phyloP scores from a whole-genome alignment of 2,888 invertebrate genomes.

The Caenorhabditis afra region DNA sequence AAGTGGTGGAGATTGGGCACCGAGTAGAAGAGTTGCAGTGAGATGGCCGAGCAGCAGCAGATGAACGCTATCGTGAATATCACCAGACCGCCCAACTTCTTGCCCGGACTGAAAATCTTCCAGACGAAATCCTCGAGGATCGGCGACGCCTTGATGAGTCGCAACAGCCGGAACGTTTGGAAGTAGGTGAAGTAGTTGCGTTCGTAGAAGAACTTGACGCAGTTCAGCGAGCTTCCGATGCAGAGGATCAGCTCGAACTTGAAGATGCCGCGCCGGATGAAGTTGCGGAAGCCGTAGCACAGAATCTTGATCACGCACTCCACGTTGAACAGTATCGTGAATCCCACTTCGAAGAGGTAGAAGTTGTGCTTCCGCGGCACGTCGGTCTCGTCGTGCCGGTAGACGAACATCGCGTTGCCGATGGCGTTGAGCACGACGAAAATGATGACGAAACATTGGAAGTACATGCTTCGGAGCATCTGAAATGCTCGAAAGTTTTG shows the following conservation, averaged over 20 bases:
- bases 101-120: conserved; percentile 87
- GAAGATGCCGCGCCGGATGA: conserved; percentile 70
- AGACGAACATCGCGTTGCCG: conserved; percentile 95
- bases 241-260: conserved; percentile 92
- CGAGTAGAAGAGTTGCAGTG: conserved; percentile 98
- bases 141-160: conserved; percentile 98
- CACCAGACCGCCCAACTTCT: conserved; percentile 96
- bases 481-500: too few relatives aligned
- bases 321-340: conserved; percentile 93
- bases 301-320: conserved; percentile 98
- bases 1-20: conserved; percentile 95
- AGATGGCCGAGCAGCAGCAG: conserved; percentile 97
- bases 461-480: conserved; percentile 91
- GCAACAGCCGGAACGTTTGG: conserved; percentile 88
- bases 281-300: conserved; percentile 88
- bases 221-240: conserved; percentile 92
- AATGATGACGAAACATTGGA: conserved; percentile 88
- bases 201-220: conserved; percentile 90
- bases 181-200: conserved; percentile 89
- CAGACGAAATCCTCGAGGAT: conserved; percentile 94
- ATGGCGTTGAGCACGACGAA: conserved; percentile 96
- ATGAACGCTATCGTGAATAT: conserved; percentile 99
- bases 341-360: conserved; percentile 85
- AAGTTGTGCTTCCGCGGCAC: conserved; percentile 70
- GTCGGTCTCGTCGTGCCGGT: conserved; percentile 89